Base-by-base conservation (phyloP, 2,113 vertebrate genomes). In the Paedocypris sp. region DNA sequence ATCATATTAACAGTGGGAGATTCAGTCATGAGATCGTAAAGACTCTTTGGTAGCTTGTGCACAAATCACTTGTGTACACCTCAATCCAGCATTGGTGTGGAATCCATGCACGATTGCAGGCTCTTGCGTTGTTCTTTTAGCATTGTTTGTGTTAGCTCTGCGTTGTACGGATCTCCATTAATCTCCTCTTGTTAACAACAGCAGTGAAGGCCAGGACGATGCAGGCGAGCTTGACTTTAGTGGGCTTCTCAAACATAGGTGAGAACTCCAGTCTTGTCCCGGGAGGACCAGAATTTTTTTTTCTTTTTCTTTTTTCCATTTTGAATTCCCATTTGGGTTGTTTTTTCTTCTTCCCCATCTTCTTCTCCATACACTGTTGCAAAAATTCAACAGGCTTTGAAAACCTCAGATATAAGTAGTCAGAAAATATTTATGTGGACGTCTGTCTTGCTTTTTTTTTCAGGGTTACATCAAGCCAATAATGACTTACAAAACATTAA, bases 211-310 rank as follows among this genome's bases (percentile, higher is more conserved):
- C 83, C 93, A 94, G 91, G 95, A 99, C 1, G 95, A 99, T 91
- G 94, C 93, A 89, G 95, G 95, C 62, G 95, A 99, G 73, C 93
- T 99, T 92, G 95, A 99, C 89, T 99, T 99, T 95, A 99, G 95
- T 94, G 95, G 91, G 85, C 94, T 99, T 80, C 92, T 99, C 86
- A 99, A 99, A 89, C 92, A 93, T 92, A 94, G 95, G 95, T 99
- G 91, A 98, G 94, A 91, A 88, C 76, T 76, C 77, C 54, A 71
- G 58, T 60, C 70, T 12, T 6, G 59, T 20, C 54, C 62, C 10
- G 47, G 73, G 41, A 70, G 70, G 68, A 71, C 25, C 31, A 45
- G 62, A 23, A 65, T n/a, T 36, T 47, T 25, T 7, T 58, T 15
- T 29, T 26, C 38, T 32, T 52, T 11, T 26, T 53, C 62, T 66